Conservation (phyloP, 1,140 invertebrate genomes). For the Penaeus vannamei region DNA sequence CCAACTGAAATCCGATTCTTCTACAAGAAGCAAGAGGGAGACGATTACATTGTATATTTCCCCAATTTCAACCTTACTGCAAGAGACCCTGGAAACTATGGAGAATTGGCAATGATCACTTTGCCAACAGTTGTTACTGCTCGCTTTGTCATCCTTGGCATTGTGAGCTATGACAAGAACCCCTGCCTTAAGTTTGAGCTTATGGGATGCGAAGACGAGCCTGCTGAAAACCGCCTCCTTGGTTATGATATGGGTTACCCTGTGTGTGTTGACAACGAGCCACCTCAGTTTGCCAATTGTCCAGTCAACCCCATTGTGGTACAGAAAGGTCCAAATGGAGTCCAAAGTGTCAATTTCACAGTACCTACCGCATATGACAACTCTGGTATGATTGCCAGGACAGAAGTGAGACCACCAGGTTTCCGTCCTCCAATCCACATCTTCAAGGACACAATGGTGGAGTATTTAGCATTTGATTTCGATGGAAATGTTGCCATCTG, state of each 20-base stretch:
- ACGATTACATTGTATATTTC: constrained; percentile 97
- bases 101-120: constrained; percentile 95
- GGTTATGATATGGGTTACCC: constrained; percentile 96
- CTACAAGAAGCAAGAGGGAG: constrained; percentile 93
- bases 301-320: constrained; percentile 92
- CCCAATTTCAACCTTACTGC: constrained; percentile 95
- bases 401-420: constrained; percentile 91
- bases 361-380: constrained; percentile 94
- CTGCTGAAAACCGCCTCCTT: constrained; percentile 80
- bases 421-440: constrained; percentile 91
- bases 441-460: constrained; percentile 92
- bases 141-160: constrained; percentile 91
- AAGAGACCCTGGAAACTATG: constrained; percentile 93
- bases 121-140: constrained; percentile 93
- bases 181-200: constrained; percentile 96
- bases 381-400: constrained; percentile 91
- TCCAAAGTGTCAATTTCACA: constrained; percentile 91
- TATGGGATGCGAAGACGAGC: constrained; percentile 92
- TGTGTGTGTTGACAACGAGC: constrained; percentile 95
- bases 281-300: constrained; percentile 96
- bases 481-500: constrained; percentile 98
- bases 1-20: constrained; percentile 97
- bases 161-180: constrained; percentile 96
- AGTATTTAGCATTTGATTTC: constrained; percentile 96
- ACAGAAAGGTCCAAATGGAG: constrained; percentile 86